Evolutionary conservation across 2,888 invertebrate species (phyloP), one percentile per base, ranked within the genome.

Genomic region (Pilophorus perplexus): DNA sequence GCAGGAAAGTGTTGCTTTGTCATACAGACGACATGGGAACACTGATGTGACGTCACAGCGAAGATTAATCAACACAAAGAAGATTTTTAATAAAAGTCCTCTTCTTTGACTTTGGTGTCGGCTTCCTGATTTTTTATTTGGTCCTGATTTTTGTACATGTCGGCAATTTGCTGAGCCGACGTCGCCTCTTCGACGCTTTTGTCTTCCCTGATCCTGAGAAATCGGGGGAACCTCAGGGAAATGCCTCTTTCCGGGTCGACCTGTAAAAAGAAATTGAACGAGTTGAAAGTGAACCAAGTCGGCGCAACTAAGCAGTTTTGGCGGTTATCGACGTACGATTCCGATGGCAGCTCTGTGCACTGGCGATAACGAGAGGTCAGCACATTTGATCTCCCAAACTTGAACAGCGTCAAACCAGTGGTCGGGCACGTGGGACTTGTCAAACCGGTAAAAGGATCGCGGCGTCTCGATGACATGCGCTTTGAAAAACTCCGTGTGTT

Each of bases 351-450:
- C 98, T 75, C 83, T 84, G 78, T 99, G 95, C 55, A 89, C 86
- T 14, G 99, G 97, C 28, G 97, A 98, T 52, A 99, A 83, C 4
- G 97, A 97, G 67, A 99, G 83, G 82, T 99, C 98, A 0, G 98
- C 98, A 77, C 95, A 94, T 77, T 96, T 94, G 64, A 97, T 85
- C 81, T 97, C 97, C 94, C 95, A 96, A 66, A 99, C 95, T 77
- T 87, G 84, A 14, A 85, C 85, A 2, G 93, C 84, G 71, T 86
- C 85, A 76, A 96, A 87, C 95, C 96, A 96, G 74, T 86, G 89
- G 80, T 96, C 95, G 1, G 95, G 89, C 73, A 82, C 80, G 72
- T 88, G 84, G 5, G 83, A 79, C 0, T 77, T 72, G 77, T 94
- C 93, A 77, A 81, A 95, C 50, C 86, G 82, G 74, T 90, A 93